Conservation (phyloP, 1,140 invertebrate genomes). For the Drosophila lacteicornis region DNA sequence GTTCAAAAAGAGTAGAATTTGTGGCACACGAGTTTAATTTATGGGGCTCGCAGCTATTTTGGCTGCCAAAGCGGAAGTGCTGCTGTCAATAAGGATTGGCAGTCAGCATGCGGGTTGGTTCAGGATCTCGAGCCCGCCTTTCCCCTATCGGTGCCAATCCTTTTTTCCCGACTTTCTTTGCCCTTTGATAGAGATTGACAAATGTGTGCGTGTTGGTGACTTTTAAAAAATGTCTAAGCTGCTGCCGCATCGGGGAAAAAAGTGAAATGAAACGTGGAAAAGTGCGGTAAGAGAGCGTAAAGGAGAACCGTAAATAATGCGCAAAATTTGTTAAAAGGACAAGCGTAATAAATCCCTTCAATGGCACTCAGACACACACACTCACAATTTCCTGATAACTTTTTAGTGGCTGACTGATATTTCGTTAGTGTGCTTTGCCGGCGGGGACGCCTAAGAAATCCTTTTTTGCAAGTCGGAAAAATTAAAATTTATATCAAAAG, state of each 20-base stretch:
- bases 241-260: conserved; percentile 44
- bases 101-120: conserved; percentile 66
- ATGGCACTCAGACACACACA: conserved; percentile 52
- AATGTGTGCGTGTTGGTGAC: conserved; percentile 81
- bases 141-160: conserved; percentile 19
- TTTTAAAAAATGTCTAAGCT: conserved; percentile 82
- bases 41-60: conserved; percentile 80
- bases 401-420: conserved; percentile 74
- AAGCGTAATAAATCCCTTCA: conserved; percentile 80
- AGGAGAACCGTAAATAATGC: conserved; percentile 73
- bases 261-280: conserved; percentile 68
- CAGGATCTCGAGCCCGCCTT: conserved; percentile 14
- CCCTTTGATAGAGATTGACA: conserved; percentile 76
- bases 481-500: conserved; percentile 74
- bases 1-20: conserved; percentile 56
- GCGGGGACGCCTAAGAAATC: conserved; percentile 34
- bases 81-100: conserved; percentile 82
- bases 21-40: conserved; percentile 81
- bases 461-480: conserved; percentile 47
- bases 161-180: conserved; percentile 13
- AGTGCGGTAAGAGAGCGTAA: conserved; percentile 48
- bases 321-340: conserved; percentile 82
- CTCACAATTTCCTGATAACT: conserved; percentile 73
- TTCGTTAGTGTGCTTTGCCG: conserved; percentile 36
- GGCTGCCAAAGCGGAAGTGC: conserved; percentile 81